These are phyloP conservation scores for Chaenocephalus aceratus DNA, from an alignment of 2,113 vertebrate genomes.

Conservation along the genomic window DNA sequence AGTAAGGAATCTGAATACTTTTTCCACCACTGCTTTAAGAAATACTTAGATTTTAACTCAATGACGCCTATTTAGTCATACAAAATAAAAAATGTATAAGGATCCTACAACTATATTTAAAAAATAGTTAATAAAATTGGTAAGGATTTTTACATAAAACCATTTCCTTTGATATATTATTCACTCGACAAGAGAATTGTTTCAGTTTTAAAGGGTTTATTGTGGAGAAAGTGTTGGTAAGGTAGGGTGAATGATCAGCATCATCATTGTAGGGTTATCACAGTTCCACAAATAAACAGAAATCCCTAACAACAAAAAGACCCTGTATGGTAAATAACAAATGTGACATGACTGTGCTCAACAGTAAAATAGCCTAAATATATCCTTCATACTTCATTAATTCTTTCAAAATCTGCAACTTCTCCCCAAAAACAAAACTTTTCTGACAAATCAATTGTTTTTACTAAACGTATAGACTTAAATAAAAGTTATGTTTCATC, in stretches of 20 bases:
- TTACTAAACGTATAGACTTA: constrained; percentile 24
- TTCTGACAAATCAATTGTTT: constrained; percentile 25
- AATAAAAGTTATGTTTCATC: constrained; percentile 39
- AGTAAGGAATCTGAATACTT: no score
- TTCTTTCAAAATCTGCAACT: constrained; percentile 52
- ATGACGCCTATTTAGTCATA: no score
- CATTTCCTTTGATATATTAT: constrained; percentile 10
- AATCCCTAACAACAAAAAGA: constrained; percentile 46
- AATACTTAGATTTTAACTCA: no score
- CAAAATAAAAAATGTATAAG: no score
- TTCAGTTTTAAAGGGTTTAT: constrained; percentile 55
- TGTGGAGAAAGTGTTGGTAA: constrained; percentile 43
- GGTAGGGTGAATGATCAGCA: constrained; percentile 30
- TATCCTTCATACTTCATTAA: constrained; percentile 37
- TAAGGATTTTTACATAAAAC: constrained; percentile 13
- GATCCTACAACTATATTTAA: no score
- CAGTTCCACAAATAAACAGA: constrained; percentile 30
- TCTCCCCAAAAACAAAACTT: constrained; percentile 13
- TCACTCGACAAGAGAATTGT: constrained; percentile 25
- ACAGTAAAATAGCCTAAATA: constrained; percentile 34
- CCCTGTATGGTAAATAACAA: constrained; percentile 34
- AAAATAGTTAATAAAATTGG: neutral
- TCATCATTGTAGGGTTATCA: constrained; percentile 15
- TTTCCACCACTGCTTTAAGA: no score
- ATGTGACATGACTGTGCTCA: constrained; percentile 35